Conservation (phyloP, 2,113 vertebrate genomes). For the Mionectes macconnelli region DNA sequence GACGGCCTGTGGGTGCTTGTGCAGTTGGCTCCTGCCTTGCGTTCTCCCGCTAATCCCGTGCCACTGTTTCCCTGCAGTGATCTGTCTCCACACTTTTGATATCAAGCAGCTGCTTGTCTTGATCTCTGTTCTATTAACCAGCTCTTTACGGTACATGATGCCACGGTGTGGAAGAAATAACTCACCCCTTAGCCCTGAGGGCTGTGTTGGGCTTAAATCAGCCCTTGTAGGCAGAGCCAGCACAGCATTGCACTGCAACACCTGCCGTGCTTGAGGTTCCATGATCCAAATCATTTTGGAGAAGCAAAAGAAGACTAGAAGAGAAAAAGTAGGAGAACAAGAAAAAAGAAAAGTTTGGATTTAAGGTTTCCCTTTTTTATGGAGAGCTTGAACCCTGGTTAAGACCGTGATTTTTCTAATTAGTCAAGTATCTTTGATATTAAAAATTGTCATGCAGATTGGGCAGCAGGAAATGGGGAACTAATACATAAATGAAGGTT, state of each 20-base stretch:
- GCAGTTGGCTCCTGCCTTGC: background rate
- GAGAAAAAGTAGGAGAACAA: too few relatives aligned
- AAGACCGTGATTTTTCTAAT: background rate
- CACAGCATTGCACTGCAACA: background rate
- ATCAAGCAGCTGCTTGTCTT: background rate
- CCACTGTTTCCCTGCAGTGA: background rate
- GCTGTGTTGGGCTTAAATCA: background rate
- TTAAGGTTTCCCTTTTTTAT: background rate
- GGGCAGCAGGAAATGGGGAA: background rate
- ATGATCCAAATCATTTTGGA: background rate
- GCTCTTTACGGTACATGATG: background rate
- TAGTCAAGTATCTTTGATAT: background rate
- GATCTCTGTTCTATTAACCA: background rate
- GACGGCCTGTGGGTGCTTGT: background rate
- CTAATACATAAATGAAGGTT: background rate
- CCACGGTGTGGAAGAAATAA: background rate
- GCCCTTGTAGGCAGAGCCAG: background rate
- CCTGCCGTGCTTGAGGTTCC: background rate
- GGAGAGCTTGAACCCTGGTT: background rate
- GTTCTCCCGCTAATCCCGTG: background rate
- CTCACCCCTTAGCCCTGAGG: accelerated
- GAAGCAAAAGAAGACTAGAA: background rate
- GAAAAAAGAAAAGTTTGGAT: background rate
- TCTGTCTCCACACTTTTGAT: background rate
- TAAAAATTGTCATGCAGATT: background rate